Conservation (phyloP, 2,888 invertebrate species). For the Automeris io region DNA sequence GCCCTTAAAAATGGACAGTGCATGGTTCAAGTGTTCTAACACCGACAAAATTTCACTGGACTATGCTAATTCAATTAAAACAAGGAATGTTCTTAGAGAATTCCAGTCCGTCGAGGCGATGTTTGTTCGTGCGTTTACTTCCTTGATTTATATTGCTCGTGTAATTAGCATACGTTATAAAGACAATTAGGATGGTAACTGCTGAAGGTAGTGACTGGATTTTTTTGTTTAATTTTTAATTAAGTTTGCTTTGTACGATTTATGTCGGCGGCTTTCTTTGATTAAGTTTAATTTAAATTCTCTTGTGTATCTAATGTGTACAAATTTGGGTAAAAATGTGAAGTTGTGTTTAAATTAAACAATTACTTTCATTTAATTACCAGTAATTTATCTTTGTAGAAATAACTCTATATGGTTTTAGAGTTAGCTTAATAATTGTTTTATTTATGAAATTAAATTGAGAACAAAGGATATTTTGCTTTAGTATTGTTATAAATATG, state of each 20-base stretch:
- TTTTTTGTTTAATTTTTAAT: conserved; percentile 2
- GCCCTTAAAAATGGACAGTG: background rate
- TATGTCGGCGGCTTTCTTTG: background rate
- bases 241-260: background rate
- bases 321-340: no score
- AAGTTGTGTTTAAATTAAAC: no score
- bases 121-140: conserved; percentile 5
- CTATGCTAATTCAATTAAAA: conserved; percentile 53
- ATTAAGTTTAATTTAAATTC: background rate
- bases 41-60: conserved; percentile 26
- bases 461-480: no score
- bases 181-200: conserved; percentile 4
- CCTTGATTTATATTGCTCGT: conserved; percentile 6
- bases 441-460: no score
- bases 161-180: conserved; percentile 8
- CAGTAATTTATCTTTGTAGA: no score
- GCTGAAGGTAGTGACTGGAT: background rate
- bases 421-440: no score
- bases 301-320: no score
- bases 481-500: no score
- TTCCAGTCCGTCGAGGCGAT: background rate
- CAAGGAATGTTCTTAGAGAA: conserved; percentile 19
- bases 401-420: no score
- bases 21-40: background rate
- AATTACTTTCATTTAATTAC: no score